Conservation (phyloP, 2,797 vertebrate species). For the Lemur catta region DNA sequence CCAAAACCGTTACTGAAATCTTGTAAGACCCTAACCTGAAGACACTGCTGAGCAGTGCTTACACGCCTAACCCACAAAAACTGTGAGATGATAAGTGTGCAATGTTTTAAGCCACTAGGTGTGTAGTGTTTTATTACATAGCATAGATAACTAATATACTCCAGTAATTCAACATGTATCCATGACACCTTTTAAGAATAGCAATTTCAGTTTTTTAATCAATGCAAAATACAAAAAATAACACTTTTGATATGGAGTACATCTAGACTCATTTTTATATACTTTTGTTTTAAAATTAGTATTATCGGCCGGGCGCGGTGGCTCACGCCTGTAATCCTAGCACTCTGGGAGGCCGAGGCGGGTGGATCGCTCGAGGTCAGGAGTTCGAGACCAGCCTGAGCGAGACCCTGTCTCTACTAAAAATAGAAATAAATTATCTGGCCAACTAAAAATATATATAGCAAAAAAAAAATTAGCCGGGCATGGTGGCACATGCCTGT, state of each 20-base stretch:
- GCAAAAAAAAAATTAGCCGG: too few relatives aligned
- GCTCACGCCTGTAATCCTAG: too few relatives aligned
- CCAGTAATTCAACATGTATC: background rate
- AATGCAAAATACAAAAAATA: background rate
- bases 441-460: too few relatives aligned
- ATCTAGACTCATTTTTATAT: background rate
- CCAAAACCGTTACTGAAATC: background rate
- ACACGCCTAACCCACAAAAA: background rate
- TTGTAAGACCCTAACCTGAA: background rate
- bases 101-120: background rate
- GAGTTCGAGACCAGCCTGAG: too few relatives aligned
- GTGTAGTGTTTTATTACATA: background rate
- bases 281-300: background rate
- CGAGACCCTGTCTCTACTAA: too few relatives aligned
- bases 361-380: too few relatives aligned
- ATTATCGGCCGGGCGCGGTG: too few relatives aligned
- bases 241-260: background rate
- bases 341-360: too few relatives aligned
- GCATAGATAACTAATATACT: background rate
- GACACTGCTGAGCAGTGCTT: background rate
- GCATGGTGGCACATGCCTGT: too few relatives aligned
- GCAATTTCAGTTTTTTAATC: background rate
- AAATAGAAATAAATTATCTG: too few relatives aligned
- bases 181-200: background rate
- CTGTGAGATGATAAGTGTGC: background rate